phyloP scores from a whole-genome alignment of 1,140 invertebrate species.

The fruit fly (Drosophila melanogaster) region Release_6_plus_ISO1_MT NT_033777.3:14882001-14882500 shows the following conservation, averaged over 20 bases:
- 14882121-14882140: conserved; percentile 24
- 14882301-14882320: not conserved
- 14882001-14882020: conserved; percentile 91
- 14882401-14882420: not conserved
- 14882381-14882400: not conserved
- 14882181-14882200: not conserved
- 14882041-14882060: conserved; percentile 82
- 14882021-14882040: conserved; percentile 86
- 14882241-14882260: not conserved
- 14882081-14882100: not conserved
- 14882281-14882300: not conserved
- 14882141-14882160: conserved; percentile 21
- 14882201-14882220: too few relatives aligned
- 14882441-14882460: not conserved
- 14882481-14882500: conserved; percentile 27
- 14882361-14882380: not conserved
- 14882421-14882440: not conserved
- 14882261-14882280: too few relatives aligned
- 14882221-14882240: too few relatives aligned
- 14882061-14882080: conserved; percentile 4
- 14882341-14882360: not conserved
- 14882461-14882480: conserved; percentile 19
- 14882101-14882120: conserved; percentile 5
- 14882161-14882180: conserved; percentile 11
- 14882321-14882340: not conserved